phyloP scores from a whole-genome alignment of 1,140 invertebrate genomes.

The Nomia melanderi region DNA sequence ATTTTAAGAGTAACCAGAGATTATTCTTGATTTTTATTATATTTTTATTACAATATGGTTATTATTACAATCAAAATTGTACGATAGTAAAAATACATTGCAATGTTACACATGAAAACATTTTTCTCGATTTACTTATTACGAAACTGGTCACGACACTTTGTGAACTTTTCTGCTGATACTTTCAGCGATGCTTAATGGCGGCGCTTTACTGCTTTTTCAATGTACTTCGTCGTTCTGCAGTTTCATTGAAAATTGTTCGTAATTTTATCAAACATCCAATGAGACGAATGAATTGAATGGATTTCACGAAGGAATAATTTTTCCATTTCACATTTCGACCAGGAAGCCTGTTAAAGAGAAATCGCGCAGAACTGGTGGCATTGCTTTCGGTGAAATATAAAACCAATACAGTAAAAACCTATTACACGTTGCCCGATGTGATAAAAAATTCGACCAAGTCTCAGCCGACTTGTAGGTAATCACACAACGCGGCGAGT shows the following conservation, averaged over 20 bases:
- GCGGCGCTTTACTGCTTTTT: slow-evolving; percentile 34
- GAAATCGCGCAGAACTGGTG: neutral
- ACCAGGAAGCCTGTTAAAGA: too few relatives aligned
- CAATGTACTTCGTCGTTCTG: slow-evolving; percentile 51
- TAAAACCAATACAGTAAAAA: slow-evolving; percentile 9
- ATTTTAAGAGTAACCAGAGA: too few relatives aligned
- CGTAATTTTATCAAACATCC: neutral
- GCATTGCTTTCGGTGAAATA: neutral
- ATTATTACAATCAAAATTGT: too few relatives aligned
- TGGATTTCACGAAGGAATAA: neutral
- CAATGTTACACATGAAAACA: too few relatives aligned
- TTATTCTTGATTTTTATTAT: too few relatives aligned
- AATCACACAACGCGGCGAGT: slow-evolving; percentile 14
- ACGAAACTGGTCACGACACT: neutral
- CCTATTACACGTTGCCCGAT: neutral
- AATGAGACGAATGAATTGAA: neutral
- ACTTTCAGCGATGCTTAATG: neutral
- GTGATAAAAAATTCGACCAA: slow-evolving; percentile 10
- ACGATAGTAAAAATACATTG: too few relatives aligned
- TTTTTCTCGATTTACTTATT: too few relatives aligned
- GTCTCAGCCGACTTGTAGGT: neutral
- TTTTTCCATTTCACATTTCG: neutral
- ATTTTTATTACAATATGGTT: too few relatives aligned
- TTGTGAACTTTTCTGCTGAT: neutral
- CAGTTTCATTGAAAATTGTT: slow-evolving; percentile 31